Evolutionary conservation across 37 sponge, comb jelly and placozoan genomes (phyloP).

Genomic region (Halisarca cf. caerulea): DNA sequence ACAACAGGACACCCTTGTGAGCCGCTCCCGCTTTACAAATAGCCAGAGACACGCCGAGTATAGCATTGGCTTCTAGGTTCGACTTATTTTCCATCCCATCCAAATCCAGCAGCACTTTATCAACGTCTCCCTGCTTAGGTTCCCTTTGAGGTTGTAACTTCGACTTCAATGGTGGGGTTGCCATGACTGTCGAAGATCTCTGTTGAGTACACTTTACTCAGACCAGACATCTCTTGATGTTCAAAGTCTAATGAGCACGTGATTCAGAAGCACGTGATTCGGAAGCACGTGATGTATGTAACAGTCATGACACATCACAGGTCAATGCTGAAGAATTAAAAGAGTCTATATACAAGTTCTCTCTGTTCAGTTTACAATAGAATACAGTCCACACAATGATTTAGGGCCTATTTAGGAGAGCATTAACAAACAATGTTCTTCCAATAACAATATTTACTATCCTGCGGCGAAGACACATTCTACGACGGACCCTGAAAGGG

Average conservation of each 20-base stretch:
- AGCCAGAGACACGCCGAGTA: slow-evolving; percentile 97
- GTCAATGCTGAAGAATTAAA: too few species aligned
- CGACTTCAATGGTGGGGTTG: slow-evolving; percentile 99
- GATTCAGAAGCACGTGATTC: not conserved
- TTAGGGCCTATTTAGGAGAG: too few species aligned
- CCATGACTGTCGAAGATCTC: slow-evolving; percentile 98
- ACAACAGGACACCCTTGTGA: slow-evolving; percentile 95
- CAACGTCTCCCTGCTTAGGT: slow-evolving; percentile 77
- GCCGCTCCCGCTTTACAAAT: slow-evolving; percentile 98
- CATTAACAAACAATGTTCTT: too few species aligned
- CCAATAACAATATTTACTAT: too few species aligned
- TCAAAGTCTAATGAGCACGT: not conserved
- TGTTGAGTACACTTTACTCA: slow-evolving; percentile 85
- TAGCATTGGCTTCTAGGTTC: slow-evolving; percentile 95
- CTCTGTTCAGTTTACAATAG: too few species aligned
- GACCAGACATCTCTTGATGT: slow-evolving; percentile 63
- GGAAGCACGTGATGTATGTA: too few species aligned
- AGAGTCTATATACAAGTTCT: too few species aligned
- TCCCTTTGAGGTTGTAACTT: slow-evolving; percentile 87
- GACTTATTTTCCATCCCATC: slow-evolving; percentile 98
- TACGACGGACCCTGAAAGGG: too few species aligned
- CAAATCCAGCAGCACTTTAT: slow-evolving; percentile 82
- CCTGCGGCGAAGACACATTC: too few species aligned
- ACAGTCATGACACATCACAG: not conserved
- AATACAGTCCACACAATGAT: too few species aligned